Base-by-base conservation (phyloP, 2,888 invertebrate species). In the Microplitis manilae region DNA sequence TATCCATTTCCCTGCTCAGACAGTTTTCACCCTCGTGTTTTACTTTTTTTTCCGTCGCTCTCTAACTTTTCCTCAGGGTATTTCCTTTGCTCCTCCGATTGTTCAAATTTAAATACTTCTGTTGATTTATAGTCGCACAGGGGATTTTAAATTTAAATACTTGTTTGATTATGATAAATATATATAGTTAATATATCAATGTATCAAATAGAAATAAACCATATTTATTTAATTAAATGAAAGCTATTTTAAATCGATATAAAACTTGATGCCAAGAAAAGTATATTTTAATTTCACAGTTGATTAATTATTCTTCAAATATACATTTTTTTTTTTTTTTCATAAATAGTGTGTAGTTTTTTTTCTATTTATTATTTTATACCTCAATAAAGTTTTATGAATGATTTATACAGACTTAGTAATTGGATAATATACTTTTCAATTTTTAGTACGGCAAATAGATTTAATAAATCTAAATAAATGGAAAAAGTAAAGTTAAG, bases 1-100 rank as follows among this genome's bases (percentile, higher is more conserved):
- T 73, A 73, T 40, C 67, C 38, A 67, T 73, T 73, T 73, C 67
- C 67, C 50, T 65, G 5, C 59, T 4, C 65, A 39, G 9, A n/a
- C 65, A 73, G 50, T 50, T 30, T 73, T 59, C 15, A 67, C 67
- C 73, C 67, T 60, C 73, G 50, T 40, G 17, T 30, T 39, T 67
- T 67, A 38, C 50, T 13, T 40, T 38, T 50, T 67, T 38, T 17
- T 62, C 30, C 60, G 9, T 1, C 38, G 5, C 65, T 20, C 20
- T 41, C 41, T 20, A 50, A 50, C 67, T 68, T 68, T 39, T 60
- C 30, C 50, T 50, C 50, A 50, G 50, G 50, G 50, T 50, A 50
- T 50, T 50, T 50, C 50, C 13, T 50, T 13, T 50, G 9, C 50
- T 50, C 13, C 50, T 50, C 50, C 50, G 5, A 50, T 60, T 20